Conservation (phyloP, 1,140 invertebrate species). For the Anadara kagoshimensis region DNA sequence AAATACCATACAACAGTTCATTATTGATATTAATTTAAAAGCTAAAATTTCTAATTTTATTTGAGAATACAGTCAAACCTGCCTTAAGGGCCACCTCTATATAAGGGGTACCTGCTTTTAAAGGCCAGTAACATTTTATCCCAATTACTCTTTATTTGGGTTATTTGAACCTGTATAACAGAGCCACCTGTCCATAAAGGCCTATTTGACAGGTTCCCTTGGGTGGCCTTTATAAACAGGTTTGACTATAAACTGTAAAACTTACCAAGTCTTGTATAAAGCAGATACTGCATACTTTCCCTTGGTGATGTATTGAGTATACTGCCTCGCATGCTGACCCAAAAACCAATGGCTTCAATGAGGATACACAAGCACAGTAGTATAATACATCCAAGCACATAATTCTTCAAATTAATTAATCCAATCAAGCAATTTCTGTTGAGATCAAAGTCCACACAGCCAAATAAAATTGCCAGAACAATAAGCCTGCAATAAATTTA, state of each 20-base stretch:
- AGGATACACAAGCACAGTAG: constrained; percentile 81
- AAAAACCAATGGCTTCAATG: constrained; percentile 84
- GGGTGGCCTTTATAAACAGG: no score
- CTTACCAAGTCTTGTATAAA: constrained; percentile 88
- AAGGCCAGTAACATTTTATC: no score
- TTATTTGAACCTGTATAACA: no score
- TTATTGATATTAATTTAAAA: no score
- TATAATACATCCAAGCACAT: constrained; percentile 83
- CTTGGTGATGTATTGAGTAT: constrained; percentile 86
- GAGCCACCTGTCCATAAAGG: no score
- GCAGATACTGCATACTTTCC: constrained; percentile 86
- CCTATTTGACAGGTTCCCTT: no score
- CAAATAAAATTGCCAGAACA: constrained; percentile 78
- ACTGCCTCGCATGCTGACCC: constrained; percentile 86
- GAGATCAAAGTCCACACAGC: constrained; percentile 78
- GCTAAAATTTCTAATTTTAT: no score
- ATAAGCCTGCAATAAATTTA: constrained; percentile 76
- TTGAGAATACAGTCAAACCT: no score
- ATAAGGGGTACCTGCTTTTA: no score
- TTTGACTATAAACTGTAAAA: not conserved
- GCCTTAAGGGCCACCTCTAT: no score
- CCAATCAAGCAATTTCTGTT: constrained; percentile 64
- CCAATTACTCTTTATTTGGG: no score
- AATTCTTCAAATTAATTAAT: constrained; percentile 79
- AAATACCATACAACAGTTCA: no score